Base-by-base conservation (phyloP, 2,888 invertebrate species). In the Pseudeuparius sepicola region DNA sequence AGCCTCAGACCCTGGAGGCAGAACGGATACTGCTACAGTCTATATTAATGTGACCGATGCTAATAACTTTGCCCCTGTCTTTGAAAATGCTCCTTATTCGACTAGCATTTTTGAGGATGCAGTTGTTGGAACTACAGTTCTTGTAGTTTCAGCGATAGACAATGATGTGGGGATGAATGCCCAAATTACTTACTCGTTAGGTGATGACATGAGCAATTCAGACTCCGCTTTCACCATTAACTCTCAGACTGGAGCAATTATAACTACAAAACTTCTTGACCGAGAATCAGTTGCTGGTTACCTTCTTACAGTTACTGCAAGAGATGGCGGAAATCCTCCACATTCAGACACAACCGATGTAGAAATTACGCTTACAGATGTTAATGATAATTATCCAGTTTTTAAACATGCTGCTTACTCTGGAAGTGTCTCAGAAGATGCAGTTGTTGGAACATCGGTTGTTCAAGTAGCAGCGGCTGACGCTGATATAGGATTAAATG, bases 111-210 rank as follows among this genome's bases (percentile, higher is more conserved):
- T 89, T 53, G 97, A 98, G 67, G 92, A 96, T 62, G 84, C 89
- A 0, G 83, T 87, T 0, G 65, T 90, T 13, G 96, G 94, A 0
- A 86, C 88, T 0, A 92, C 92, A 0, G 89, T 97, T 0, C 67
- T 93, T 0, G 84, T 92, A 0, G 87, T 97, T 0, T 82, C 85
- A 1, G 94, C 97, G 0, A 81, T 82, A 0, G 97, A 97, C 58
- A 85, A 84, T 39, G 97, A 97, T 63, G 89, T 92, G 2, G 96
- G 94, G 0, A 74, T 90, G 28, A 97, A 97, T 64, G 94, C 94
- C 0, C 83, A 85, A 59, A 81, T 87, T 27, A 80, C 83, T 0
- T 87, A 87, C 58, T 77, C 78, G 11, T 64, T 87, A 14, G 77
- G 75, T 29, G 80, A 81, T 33, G 80, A 79, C 13, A 66, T 72